These are phyloP conservation scores for Reticulitermes speratus DNA, from an alignment of 1,140 invertebrate genomes.

Conservation along the genomic window DNA sequence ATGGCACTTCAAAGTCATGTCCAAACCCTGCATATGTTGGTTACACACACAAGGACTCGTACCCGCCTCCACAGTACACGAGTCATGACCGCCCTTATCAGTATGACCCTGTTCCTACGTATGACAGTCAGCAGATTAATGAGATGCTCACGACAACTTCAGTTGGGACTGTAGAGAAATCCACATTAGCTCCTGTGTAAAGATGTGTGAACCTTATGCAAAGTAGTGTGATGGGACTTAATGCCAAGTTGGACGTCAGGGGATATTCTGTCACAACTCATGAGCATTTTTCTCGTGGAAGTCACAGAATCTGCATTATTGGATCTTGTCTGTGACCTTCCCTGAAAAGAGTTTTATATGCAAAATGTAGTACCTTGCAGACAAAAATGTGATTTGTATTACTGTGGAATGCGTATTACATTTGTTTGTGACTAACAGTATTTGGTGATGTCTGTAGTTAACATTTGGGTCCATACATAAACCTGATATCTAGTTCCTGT, in stretches of 20 bases:
- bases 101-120: constrained; percentile 17
- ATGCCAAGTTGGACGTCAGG: too few relatives aligned
- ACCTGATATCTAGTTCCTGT: constrained; percentile 7
- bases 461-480: background rate
- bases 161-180: constrained; percentile 12
- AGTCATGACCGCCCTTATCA: constrained; percentile 2
- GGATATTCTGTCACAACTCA: too few relatives aligned
- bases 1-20: constrained; percentile 11
- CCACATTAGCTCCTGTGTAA: constrained; percentile 24
- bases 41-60: constrained; percentile 17
- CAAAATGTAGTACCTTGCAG: background rate
- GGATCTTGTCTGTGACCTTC: too few relatives aligned
- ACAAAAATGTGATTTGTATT: background rate
- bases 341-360: background rate
- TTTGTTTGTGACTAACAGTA: background rate
- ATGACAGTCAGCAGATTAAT: background rate
- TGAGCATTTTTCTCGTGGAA: background rate
- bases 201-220: background rate
- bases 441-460: background rate
- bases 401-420: background rate
- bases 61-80: constrained; percentile 22
- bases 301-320: background rate
- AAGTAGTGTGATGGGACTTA: constrained; percentile 17
- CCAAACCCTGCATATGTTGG: constrained; percentile 26
- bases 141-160: constrained; percentile 7